Base-by-base conservation (phyloP, 2,113 vertebrate genomes). In the Peromyscus maniculatus region DNA sequence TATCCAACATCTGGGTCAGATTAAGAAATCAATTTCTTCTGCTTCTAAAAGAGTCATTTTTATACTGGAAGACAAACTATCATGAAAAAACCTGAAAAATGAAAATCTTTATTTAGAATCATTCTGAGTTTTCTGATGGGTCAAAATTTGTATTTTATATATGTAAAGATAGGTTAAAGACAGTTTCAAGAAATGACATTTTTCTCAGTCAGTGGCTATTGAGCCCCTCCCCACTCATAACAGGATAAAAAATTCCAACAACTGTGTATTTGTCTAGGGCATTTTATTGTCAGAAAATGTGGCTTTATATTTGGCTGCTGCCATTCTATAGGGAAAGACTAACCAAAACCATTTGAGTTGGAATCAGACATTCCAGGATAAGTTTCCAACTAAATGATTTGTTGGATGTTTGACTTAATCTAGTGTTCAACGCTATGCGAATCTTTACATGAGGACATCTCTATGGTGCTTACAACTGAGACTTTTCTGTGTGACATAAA, bases 51-150 rank as follows among this genome's bases (percentile, higher is more conserved):
- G 91, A 95, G 59, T 49, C 26, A 96, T 97, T 98, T 94, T 94
- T 88, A 95, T 87, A 59, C 49, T 97, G 84, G 26, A 49, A 95
- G 77, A 67, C 7, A 33, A 95, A 93, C 79, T 87, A 55, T 57
- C 86, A 66, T 24, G 0, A 8, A 87, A 57, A 13, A 93, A 74
- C 78, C 78, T 96, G 88, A 46, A 89, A 97, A 92, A 94, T 75
- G 77, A 94, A 97, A 96, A 97, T 94, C 79, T 97, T 89, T 95
- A 46, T 96, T 97, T 89, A 97, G 75, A 97, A 94, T 31, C 92
- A n/a, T 11, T 96, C 84, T 97, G 22, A 19, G 88, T 72, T 36
- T 91, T 97, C 64, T 83, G 71, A 91, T 87, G 46, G 77, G 89
- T 95, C 77, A 93, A 96, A 49, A 95, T 12, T 66, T 89, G 80